Conservation (phyloP, 2,888 invertebrate species). For the Callinectes sapidus region DNA sequence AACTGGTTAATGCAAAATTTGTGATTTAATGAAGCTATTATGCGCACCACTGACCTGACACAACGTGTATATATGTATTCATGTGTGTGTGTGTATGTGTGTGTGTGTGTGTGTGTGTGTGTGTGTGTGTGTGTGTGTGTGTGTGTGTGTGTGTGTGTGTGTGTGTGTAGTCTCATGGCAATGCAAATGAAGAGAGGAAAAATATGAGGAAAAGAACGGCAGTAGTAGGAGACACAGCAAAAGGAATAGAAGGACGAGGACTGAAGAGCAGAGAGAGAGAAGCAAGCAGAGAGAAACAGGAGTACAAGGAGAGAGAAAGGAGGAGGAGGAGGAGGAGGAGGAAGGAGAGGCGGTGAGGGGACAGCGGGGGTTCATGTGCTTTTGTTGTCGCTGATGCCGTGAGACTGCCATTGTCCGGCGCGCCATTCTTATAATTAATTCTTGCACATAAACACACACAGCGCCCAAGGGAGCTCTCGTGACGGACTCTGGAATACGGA, state of each 20-base stretch:
- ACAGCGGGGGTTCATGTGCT: background rate
- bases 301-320: background rate
- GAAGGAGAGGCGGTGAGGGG: background rate
- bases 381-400: constrained; percentile 8
- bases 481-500: background rate
- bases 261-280: background rate
- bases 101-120: constrained; percentile 47
- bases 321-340: background rate
- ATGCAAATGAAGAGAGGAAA: background rate
- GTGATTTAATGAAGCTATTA: constrained; percentile 24
- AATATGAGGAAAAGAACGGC: background rate
- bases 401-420: constrained; percentile 1
- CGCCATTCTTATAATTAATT: constrained; percentile 37
- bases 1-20: background rate
- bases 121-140: constrained; percentile 42
- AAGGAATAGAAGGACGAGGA: background rate
- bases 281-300: background rate
- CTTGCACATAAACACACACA: background rate
- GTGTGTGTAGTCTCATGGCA: background rate
- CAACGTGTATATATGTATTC: background rate
- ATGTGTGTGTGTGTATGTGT: constrained; percentile 41
- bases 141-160: constrained; percentile 18
- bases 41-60: constrained; percentile 32
- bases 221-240: background rate
- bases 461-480: background rate